phyloP scores from a whole-genome alignment of 2,113 vertebrate species.

The Gasterosteus aculeatus region DNA sequence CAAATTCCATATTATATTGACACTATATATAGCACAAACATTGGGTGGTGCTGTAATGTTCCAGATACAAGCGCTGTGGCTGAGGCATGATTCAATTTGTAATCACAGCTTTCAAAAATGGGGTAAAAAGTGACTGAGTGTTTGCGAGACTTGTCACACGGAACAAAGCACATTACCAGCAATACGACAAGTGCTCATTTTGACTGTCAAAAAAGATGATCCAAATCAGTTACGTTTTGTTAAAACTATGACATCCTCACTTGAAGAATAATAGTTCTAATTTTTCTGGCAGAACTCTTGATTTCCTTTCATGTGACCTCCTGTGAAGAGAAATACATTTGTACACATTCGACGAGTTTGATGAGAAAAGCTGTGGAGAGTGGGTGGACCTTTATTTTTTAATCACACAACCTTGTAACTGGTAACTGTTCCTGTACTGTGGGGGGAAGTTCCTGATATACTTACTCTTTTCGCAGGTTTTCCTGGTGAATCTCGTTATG shows the following conservation, averaged over 20 bases:
- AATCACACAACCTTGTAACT: no score
- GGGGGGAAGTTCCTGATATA: background rate
- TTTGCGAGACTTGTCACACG: background rate
- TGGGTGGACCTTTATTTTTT: background rate
- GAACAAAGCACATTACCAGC: background rate
- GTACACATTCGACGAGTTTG: background rate
- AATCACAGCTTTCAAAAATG: slow-evolving; percentile 6
- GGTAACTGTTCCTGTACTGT: background rate
- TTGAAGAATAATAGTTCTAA: background rate
- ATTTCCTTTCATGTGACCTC: background rate
- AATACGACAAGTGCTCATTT: background rate
- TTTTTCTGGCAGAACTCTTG: background rate
- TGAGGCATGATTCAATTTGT: slow-evolving; percentile 25
- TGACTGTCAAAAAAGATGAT: background rate
- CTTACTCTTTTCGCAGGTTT: background rate
- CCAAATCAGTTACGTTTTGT: background rate
- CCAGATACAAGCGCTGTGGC: slow-evolving; percentile 15
- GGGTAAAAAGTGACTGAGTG: background rate
- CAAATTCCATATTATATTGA: slow-evolving; percentile 62
- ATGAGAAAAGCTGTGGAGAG: background rate
- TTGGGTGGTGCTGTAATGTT: slow-evolving; percentile 29
- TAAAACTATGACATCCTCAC: background rate
- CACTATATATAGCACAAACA: slow-evolving; percentile 53
- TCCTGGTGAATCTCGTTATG: slow-evolving; percentile 1
- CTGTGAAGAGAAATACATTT: background rate